Base-by-base conservation (phyloP, 2,888 invertebrate genomes). In the Trisateles emortualis region DNA sequence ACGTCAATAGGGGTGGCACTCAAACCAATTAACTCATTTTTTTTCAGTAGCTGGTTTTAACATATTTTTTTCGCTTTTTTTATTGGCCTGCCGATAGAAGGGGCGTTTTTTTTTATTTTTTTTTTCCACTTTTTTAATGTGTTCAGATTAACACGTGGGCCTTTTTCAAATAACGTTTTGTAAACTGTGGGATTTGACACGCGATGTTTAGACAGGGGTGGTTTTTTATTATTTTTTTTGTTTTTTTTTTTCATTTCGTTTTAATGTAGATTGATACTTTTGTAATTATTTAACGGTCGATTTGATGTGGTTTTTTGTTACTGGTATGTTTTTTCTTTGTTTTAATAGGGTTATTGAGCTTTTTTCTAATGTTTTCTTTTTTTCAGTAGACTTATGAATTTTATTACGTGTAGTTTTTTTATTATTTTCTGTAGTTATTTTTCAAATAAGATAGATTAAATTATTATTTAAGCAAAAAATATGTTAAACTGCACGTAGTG, bases 11-110 rank as follows among this genome's bases (percentile, higher is more conserved):
- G 90, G 88, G 81, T 81, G 87, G 87, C 92, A 87, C 91, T 87
- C 84, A 88, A 65, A 78, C 86, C 91, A 92, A 92, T 92, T 90
- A 90, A 75, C 73, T 80, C 78, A 69, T 80, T 86, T 88, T 88
- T 91, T 86, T 82, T 79, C 79, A 72, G 74, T 67, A 75, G 66
- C 60, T 68, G n/a, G 77, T 78, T 79, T 79, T 78, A 73, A 81
- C 79, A 75, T 66, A 64, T 75, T 79, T 81, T 81, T 86, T 83
- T 79, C 63, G 67, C 59, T 79, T 85, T 88, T 86, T 89, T 85
- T 85, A 89, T 91, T 90, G 90, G 90, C 80, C 69, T 71, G 63
- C 48, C 68, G 68, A 74, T 77, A 69, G 64, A 70, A 83, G 88
- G 87, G 90, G 90, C 81, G 87, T 80, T 86, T 89, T 90, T 90